phyloP scores from a whole-genome alignment of 2,888 invertebrate genomes.

The Ethmia dodecea region DNA sequence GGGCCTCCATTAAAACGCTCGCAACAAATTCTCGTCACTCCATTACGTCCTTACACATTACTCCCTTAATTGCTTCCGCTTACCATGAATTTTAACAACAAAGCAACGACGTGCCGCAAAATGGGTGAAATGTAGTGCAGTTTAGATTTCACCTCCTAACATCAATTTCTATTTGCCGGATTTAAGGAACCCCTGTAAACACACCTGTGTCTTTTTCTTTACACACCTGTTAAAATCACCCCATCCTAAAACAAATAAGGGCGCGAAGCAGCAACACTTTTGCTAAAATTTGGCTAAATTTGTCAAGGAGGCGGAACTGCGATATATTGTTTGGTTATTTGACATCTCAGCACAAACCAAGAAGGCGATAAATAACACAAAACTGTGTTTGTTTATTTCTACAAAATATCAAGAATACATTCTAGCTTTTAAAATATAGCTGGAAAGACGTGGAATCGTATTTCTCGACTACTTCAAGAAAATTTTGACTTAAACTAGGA shows the following conservation, averaged over 20 bases:
- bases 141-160: slow-evolving; percentile 58
- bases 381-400: too few relatives aligned
- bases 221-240: slow-evolving; percentile 45
- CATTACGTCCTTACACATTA: slow-evolving; percentile 68
- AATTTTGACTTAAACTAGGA: slow-evolving; percentile 9
- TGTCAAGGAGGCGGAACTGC: slow-evolving; percentile 2
- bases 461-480: slow-evolving; percentile 5
- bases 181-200: slow-evolving; percentile 49
- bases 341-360: too few relatives aligned
- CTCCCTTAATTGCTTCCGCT: slow-evolving; percentile 69
- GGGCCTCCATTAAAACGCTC: slow-evolving; percentile 55
- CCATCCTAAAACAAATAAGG: slow-evolving; percentile 25
- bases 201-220: slow-evolving; percentile 56
- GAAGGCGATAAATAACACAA: too few relatives aligned
- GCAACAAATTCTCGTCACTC: slow-evolving; percentile 66
- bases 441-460: too few relatives aligned
- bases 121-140: slow-evolving; percentile 61
- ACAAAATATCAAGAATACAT: too few relatives aligned
- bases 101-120: slow-evolving; percentile 55
- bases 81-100: slow-evolving; percentile 69
- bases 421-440: too few relatives aligned
- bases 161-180: slow-evolving; percentile 67
- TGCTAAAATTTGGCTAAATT: slow-evolving; percentile 8
- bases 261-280: slow-evolving; percentile 10
- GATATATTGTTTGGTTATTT: too few relatives aligned